Percentiles rank a stretch among this genome's conserved stretches.
These are phyloP conservation scores for Apodemus agrarius DNA, from an alignment of 2,797 vertebrate genomes.

Conservation along the genomic window DNA sequence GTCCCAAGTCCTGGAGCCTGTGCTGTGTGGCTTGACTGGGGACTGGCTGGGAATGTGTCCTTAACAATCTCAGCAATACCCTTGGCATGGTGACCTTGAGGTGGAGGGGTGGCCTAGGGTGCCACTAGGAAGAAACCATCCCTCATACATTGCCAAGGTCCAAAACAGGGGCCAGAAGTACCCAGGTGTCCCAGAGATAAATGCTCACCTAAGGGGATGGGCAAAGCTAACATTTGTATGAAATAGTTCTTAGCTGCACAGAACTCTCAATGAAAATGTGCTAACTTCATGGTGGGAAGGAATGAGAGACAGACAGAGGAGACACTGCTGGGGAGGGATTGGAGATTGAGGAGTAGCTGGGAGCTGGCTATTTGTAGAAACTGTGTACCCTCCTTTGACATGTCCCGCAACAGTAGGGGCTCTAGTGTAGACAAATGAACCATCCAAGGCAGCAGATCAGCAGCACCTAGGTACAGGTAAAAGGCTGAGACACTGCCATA, in stretches of 20 bases:
- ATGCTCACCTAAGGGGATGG: background rate
- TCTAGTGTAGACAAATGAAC: background rate
- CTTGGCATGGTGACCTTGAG: accelerated
- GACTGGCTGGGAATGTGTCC: background rate
- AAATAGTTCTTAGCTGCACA: background rate
- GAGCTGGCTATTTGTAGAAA: background rate
- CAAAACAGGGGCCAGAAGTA: background rate
- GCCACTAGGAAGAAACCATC: background rate
- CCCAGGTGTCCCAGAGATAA: background rate
- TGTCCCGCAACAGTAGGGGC: background rate
- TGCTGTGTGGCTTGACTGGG: accelerated
- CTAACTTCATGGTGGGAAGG: background rate
- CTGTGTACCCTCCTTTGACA: background rate
- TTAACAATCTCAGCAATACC: too few relatives aligned
- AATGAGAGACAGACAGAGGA: background rate
- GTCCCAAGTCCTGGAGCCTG: too few relatives aligned
- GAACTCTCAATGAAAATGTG: background rate
- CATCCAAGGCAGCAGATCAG: conserved; percentile 53
- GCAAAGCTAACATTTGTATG: background rate
- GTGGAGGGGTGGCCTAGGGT: accelerated
- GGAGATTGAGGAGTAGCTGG: background rate
- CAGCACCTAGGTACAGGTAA: conserved; percentile 47
- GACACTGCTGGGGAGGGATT: background rate
- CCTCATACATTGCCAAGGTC: background rate
- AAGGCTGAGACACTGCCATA: conserved; percentile 17